A percentile compares a stretch with the other conserved stretches of the same genome.
Evolutionary conservation across 2,888 invertebrate species (phyloP).

Genomic region (Coleophora flavipennella): DNA sequence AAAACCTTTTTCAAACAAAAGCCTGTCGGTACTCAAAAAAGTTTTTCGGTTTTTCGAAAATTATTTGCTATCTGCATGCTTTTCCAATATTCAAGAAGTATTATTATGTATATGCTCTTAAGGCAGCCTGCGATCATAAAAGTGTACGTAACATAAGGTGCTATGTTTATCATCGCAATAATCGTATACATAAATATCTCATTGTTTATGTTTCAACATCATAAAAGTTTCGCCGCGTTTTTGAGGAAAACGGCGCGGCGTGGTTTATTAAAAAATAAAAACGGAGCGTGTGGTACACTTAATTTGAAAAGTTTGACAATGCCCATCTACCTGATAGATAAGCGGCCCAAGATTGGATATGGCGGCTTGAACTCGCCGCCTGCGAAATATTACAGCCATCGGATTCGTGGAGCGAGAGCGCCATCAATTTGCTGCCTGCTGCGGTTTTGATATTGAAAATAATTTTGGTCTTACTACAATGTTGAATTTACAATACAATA

Average conservation of each 20-base stretch:
- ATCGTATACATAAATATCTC: too few species aligned
- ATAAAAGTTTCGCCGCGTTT: conserved; percentile 5
- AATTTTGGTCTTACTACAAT: too few species aligned
- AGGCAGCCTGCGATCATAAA: background rate
- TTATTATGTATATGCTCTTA: too few species aligned
- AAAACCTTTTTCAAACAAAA: too few species aligned
- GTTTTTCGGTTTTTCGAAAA: too few species aligned
- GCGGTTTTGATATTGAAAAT: background rate
- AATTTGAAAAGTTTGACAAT: conserved; percentile 59
- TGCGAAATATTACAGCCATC: conserved; percentile 47
- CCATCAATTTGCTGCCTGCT: conserved; percentile 28
- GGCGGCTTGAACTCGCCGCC: conserved; percentile 48
- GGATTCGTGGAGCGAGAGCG: conserved; percentile 28
- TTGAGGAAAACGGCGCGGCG: conserved; percentile 9
- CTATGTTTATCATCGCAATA: conserved; percentile 1
- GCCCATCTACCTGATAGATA: conserved; percentile 56
- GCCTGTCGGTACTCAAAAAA: too few species aligned
- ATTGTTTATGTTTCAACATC: background rate
- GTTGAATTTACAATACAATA: too few species aligned
- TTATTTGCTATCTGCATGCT: too few species aligned
- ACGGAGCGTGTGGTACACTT: conserved; percentile 39
- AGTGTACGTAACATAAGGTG: background rate
- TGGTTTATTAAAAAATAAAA: conserved; percentile 27
- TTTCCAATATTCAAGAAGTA: too few species aligned
- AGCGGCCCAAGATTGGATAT: conserved; percentile 50